Base-by-base conservation (phyloP, 1,140 invertebrate genomes). In the Meloidogyne floridensis region DNA sequence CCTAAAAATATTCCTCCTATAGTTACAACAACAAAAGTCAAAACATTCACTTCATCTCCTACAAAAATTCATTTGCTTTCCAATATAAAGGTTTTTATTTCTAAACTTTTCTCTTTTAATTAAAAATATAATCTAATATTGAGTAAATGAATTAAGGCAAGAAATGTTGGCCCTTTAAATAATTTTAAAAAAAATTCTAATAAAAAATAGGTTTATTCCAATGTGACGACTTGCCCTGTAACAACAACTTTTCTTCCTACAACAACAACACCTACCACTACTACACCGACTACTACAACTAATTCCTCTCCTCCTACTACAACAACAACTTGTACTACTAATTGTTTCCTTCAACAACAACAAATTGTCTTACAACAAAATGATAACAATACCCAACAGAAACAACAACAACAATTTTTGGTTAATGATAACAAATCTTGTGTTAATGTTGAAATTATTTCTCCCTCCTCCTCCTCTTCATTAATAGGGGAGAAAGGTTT, bases 81-180 rank as follows among this genome's bases (percentile, higher is more conserved):
- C 15, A 43, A 56, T 65, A 7, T 75, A 56, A 75, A 75, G 9
- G 20, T 75, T n/a, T 7, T n/a, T 74, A 2, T 74, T 75, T n/a
- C 42, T 75, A 75, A 53, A 2, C 2, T 32, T 75, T 75, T 75
- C 6, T 7, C 1, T 13, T 75, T 51, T 51, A n/a, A 10, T 18
- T 47, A 75, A 54, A 20, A 8, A n/a, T 32, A 32, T 32, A 32
- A 32, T 32, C 2, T 32, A 2, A 32, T 32, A 32, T 32, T 0
- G 32, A 32, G 32, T 32, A 32, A 32, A 32, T 32, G 32, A 32
- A 32, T 2, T 32, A 32, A 32, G 32, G 32, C 32, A 2, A 2
- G 32, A 32, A 32, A 32, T 32, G 32, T 32, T 32, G 32, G 1
- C 32, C 32, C 32, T 32, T 32, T 32, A 2, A 32, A 32, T 32